Conservation (phyloP, 2,113 vertebrate genomes). For the Thryonomys swinderianus region DNA sequence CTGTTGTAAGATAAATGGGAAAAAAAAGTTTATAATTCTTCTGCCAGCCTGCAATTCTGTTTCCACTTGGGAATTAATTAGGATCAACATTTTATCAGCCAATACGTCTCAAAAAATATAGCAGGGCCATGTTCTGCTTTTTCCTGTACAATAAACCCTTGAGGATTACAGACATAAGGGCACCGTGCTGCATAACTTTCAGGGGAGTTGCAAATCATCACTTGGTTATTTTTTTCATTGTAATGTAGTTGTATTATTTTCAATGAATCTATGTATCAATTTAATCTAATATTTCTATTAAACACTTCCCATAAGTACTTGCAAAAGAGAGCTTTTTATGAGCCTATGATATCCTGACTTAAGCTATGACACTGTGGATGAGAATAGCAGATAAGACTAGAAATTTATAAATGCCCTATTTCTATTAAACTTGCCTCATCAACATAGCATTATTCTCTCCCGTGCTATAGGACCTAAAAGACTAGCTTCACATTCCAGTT, state of each 20-base stretch:
- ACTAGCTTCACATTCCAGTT: not conserved
- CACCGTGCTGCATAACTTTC: not conserved
- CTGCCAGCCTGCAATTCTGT: not conserved
- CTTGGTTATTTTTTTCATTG: not conserved
- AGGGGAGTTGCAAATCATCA: not conserved
- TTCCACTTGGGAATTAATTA: constrained; percentile 53
- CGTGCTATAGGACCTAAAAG: not conserved
- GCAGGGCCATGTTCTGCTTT: not conserved
- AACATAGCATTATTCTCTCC: not conserved
- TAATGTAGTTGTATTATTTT: not conserved
- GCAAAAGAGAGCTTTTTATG: not conserved
- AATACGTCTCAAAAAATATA: not conserved
- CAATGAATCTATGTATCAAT: not conserved
- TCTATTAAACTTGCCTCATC: not conserved
- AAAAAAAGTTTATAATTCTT: not conserved
- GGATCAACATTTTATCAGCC: constrained; percentile 33
- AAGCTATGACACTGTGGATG: not conserved
- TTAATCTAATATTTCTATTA: not conserved
- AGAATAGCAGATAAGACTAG: not conserved
- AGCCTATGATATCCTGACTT: not conserved
- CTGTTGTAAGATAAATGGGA: not conserved
- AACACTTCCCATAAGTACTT: not conserved
- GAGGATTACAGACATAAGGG: not conserved
- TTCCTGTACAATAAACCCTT: not conserved
- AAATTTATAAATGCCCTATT: not conserved